Evolutionary conservation across 2,113 vertebrate genomes (phyloP), one percentile per base, ranked within the genome.

Genomic region (Hiodon alosoides): DNA sequence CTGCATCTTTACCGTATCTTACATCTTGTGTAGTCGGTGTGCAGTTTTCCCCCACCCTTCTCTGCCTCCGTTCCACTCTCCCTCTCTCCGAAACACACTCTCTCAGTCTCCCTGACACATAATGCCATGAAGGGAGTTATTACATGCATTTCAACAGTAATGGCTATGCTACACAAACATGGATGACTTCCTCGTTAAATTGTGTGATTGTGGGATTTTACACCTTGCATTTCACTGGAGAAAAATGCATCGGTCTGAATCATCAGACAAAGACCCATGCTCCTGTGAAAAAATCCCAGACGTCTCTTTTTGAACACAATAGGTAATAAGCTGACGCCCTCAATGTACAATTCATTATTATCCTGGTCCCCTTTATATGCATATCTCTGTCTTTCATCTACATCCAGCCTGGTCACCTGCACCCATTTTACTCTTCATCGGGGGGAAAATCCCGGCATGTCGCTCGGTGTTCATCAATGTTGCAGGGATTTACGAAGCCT

Each of bases 261-360:
- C 13, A 46, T 48, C 68, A 9, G 8, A 52, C 69, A 74, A 65
- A 67, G 59, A 51, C 64, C 52, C 58, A 53, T 61, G 62, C 1
- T 7, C 0, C 5, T 46, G 57, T 59, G 77, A 54, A 72, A 67
- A 64, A 69, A 68, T 16, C 58, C 67, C 73, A 84, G 77, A 72
- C 76, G 65, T 71, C 51, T 31, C 73, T 64, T 47, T 52, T 72
- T 53, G 31, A 31, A 31, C 31, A 31, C 31, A 31, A 31, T 31
- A 31, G 31, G 31, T 31, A 31, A 31, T 31, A 31, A 31, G 31
- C 31, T 31, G 31, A 31, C 0, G 31, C 31, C 31, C 31, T 31
- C 31, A 31, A 31, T 31, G 31, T 31, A 48, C 71, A 16, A 11
- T 80, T 69, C 66, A 67, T 69, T 13, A 66, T 31, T 5, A 54